Conservation (phyloP, 2,113 vertebrate species). For the Nothoprocta pentlandii region DNA sequence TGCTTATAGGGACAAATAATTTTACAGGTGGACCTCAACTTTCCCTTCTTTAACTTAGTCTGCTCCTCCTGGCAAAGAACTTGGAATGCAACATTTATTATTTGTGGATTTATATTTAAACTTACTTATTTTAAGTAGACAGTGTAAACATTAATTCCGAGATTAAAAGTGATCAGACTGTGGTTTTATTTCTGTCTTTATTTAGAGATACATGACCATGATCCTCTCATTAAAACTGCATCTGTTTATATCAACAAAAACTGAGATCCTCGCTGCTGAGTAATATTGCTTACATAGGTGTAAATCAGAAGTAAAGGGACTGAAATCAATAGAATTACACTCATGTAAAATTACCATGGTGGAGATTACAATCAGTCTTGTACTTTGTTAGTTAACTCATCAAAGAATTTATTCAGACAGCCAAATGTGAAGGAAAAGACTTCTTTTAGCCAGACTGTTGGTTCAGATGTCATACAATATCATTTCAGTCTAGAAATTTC, state of each 20-base stretch:
- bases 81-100: constrained; percentile 65
- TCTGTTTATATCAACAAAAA: background rate
- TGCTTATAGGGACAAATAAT: constrained; percentile 79
- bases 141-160: constrained; percentile 16
- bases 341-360: constrained; percentile 23
- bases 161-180: constrained; percentile 41
- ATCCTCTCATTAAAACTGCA: background rate
- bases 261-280: background rate
- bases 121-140: constrained; percentile 48
- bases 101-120: constrained; percentile 61
- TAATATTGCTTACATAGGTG: background rate
- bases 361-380: constrained; percentile 6
- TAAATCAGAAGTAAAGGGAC: constrained; percentile 34
- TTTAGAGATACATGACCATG: background rate
- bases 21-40: constrained; percentile 82
- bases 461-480: constrained; percentile 73
- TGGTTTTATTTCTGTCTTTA: constrained; percentile 1
- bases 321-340: background rate
- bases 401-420: constrained; percentile 70
- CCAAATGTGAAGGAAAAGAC: constrained; percentile 56
- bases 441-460: constrained; percentile 67
- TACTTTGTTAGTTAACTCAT: constrained; percentile 38
- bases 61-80: constrained; percentile 54
- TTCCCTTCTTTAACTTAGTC: constrained; percentile 60
- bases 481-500: constrained; percentile 76